These are phyloP conservation scores for Dermolepida albohirtum DNA, from an alignment of 2,888 invertebrate species.

Conservation along the genomic window DNA sequence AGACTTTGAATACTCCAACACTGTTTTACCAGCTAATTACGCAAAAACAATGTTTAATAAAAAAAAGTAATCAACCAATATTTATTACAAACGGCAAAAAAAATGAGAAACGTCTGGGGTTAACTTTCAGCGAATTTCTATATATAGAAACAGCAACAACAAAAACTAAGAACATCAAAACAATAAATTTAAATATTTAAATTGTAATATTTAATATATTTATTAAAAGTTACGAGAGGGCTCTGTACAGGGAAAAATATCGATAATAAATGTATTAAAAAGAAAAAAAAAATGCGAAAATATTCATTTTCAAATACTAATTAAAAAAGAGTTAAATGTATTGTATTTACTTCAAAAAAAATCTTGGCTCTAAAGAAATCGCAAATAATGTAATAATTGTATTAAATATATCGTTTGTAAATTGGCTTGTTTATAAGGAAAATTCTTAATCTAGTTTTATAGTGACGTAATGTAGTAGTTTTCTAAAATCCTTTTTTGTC, in stretches of 20 bases:
- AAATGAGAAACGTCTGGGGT: slow-evolving; percentile 4
- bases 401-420: not conserved
- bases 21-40: not conserved
- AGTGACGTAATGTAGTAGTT: no score
- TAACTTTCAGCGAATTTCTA: slow-evolving; percentile 5
- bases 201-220: slow-evolving; percentile 5
- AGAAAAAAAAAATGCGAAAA: no score
- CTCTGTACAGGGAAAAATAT: no score
- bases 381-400: not conserved
- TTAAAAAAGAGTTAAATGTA: not conserved
- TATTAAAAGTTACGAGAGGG: not conserved
- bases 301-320: no score
- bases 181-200: slow-evolving; percentile 13
- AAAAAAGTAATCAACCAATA: not conserved
- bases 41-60: not conserved
- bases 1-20: slow-evolving; percentile 11
- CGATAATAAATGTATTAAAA: no score
- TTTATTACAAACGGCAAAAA: not conserved
- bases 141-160: slow-evolving; percentile 6
- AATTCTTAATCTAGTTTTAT: not conserved
- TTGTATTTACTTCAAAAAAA: not conserved
- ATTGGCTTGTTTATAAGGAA: slow-evolving; percentile 1
- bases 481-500: no score
- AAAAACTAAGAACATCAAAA: not conserved
- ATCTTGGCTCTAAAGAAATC: slow-evolving; percentile 10